Conservation (phyloP, 64 coral and sea anemone genomes). For the Exaiptasia diaphana region DNA sequence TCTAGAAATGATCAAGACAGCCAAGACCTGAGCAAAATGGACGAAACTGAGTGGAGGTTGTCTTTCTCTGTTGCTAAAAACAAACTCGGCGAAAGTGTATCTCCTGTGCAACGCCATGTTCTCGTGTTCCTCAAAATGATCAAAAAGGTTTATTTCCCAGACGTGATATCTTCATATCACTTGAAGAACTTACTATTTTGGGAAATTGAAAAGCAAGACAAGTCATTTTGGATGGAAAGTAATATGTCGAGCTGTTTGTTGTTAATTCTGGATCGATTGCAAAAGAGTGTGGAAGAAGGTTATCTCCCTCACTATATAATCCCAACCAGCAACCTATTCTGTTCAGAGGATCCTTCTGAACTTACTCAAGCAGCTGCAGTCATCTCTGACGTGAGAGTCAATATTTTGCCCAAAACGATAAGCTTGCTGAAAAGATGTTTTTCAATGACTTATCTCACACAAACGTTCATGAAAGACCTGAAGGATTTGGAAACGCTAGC, state of each 20-base stretch:
- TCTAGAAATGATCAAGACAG: not conserved
- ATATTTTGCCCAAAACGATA: constrained; percentile 38
- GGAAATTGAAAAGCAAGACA: constrained; percentile 46
- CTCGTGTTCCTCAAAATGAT: constrained; percentile 62
- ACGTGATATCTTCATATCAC: constrained; percentile 54
- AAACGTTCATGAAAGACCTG: constrained; percentile 22
- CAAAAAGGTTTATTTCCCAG: constrained; percentile 54
- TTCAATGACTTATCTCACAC: constrained; percentile 31
- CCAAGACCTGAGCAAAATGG: constrained; percentile 4
- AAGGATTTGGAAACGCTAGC: not conserved
- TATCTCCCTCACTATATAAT: constrained; percentile 66
- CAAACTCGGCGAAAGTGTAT: constrained; percentile 59
- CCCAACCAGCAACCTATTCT: constrained; percentile 42
- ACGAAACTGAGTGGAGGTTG: constrained; percentile 67
- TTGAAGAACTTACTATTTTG: constrained; percentile 70
- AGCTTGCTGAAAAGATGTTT: constrained; percentile 39
- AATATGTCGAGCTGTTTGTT: constrained; percentile 35
- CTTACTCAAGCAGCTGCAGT: constrained; percentile 29
- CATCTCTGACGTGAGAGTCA: constrained; percentile 35
- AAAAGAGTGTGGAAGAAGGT: not conserved
- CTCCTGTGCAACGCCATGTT: constrained; percentile 58
- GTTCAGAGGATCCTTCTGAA: constrained; percentile 32
- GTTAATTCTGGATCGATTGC: constrained; percentile 53
- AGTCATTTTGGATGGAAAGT: constrained; percentile 38
- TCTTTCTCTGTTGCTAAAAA: constrained; percentile 78